Base-by-base conservation (phyloP, 2,113 vertebrate genomes). In the Fulica atra region DNA sequence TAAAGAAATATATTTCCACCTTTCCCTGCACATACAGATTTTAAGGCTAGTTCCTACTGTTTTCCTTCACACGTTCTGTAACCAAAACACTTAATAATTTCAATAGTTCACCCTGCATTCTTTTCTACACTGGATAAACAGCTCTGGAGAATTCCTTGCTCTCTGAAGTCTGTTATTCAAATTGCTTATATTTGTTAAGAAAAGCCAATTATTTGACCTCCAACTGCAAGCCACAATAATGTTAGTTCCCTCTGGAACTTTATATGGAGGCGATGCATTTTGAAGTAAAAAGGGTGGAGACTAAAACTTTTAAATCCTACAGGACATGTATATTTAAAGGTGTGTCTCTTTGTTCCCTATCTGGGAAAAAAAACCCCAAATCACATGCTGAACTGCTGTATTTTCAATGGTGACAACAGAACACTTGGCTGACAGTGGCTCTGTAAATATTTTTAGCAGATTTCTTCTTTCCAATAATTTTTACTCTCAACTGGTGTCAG, bases 141-240 rank as follows among this genome's bases (percentile, higher is more conserved):
- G 28, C 31, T 50, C 36, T 13, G 38, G 36, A 66, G 10, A 93
- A 61, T 50, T 54, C 50, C 35, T 63, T 78, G 33, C 26, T 91
- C 21, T 94, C 65, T 82, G 40, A 89, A 72, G 65, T 72, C 50
- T 38, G 53, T 82, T 91, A 92, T 94, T 87, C 82, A 79, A 88
- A 73, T 66, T 80, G 29, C 23, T 72, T 78, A 36, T 72, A 92
- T 69, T 59, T 92, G 57, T 50, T 79, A n/a, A 68, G 21, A 81
- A 76, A 89, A 86, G 46, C 28, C 38, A 89, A 79, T 79, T 85
- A 76, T 81, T 88, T 87, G 65, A 92, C 64, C 69, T 84, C 48
- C 76, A 25, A 53, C 35, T 69, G 35, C 3, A 5, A 93, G 61
- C 46, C 36, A 46, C 57, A 66, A 33, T 12, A 16, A 42, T 13